Percentiles rank a stretch among this genome's conserved stretches.
phyloP scores from a whole-genome alignment of 2,888 invertebrate species.

The Pachydiplax longipennis region DNA sequence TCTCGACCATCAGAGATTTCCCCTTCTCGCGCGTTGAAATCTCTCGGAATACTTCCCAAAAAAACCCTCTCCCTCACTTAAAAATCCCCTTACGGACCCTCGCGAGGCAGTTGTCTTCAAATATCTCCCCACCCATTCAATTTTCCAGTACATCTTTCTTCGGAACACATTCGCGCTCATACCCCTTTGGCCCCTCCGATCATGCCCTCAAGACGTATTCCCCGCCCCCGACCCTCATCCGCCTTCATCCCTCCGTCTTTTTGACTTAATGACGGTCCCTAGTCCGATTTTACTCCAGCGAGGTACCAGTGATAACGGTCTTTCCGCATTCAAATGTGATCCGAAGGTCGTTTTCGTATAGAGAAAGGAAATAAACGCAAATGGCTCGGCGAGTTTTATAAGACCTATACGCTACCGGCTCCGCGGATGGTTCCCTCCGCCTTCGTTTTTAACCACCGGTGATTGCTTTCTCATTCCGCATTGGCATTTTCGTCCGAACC shows the following conservation, averaged over 20 bases:
- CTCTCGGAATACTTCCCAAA: neutral
- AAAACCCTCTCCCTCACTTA: neutral
- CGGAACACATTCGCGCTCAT: neutral
- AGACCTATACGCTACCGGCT: neutral
- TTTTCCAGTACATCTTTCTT: neutral
- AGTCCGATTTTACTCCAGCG: neutral
- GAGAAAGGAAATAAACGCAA: constrained; percentile 9
- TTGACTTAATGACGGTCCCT: neutral
- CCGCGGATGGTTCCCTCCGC: neutral
- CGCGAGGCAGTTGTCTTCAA: neutral
- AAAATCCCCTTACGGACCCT: neutral
- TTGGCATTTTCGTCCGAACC: neutral
- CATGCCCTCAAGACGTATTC: neutral
- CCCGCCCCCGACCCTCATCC: neutral
- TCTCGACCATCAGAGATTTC: neutral
- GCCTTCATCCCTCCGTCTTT: neutral
- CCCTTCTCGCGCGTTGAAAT: neutral
- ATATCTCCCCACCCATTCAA: neutral
- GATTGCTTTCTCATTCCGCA: neutral
- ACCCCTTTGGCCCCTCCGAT: too few species aligned
- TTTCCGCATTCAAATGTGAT: constrained; percentile 35
- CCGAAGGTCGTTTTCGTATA: neutral
- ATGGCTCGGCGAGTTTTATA: neutral
- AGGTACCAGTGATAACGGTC: constrained; percentile 22
- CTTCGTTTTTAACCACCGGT: neutral